Base-by-base conservation (phyloP, 2,797 vertebrate genomes). In the Eutrigla gurnardus region DNA sequence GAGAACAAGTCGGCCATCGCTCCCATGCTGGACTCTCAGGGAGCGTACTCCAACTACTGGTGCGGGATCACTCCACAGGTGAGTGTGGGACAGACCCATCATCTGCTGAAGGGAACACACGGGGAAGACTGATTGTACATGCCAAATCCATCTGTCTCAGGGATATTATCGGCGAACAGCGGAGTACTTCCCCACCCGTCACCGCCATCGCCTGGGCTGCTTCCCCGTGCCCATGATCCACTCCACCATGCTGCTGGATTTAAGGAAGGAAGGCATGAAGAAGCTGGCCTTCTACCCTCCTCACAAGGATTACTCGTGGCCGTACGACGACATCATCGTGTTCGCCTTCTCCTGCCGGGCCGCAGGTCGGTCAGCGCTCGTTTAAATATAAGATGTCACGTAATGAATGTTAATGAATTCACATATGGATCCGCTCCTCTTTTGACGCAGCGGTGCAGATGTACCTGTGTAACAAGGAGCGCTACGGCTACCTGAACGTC, bases 11-110 rank as follows among this genome's bases (percentile, higher is more conserved):
- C 98, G 0, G 95, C 98, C 63, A 94, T 96, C 0, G 96, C 97
- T 0, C 98, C 98, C 0, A 98, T 99, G 98, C 81, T 99, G 78
- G 97, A 98, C 79, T 98, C 98, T 0, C 97, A 96, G 91, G 98
- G 97, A 0, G 97, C 96, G 3, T 99, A 97, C 88, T 98, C 98
- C 83, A 99, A 99, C 91, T 99, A 96, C 93, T 99, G 98, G 98
- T 99, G 98, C 2, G 98, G 97, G 2, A 99, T 99, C 82, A 99
- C 97, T 0, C 97, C 98, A 0, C 97, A 99, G 96, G 98, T 98
- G 80, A 40, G 67, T 32, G 46, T 40, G 37, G 42, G 15, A 4
- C 25, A 3, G 53, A 58, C 25, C 7, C 0, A 36, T 66, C 25
- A 17, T 17, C 18, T 6, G 3, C 4, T 25, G 6, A 50, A 35